Evolutionary conservation across 2,797 vertebrate genomes (phyloP), one percentile per base, ranked within the genome.

Genomic region (Ciconia nigra): DNA sequence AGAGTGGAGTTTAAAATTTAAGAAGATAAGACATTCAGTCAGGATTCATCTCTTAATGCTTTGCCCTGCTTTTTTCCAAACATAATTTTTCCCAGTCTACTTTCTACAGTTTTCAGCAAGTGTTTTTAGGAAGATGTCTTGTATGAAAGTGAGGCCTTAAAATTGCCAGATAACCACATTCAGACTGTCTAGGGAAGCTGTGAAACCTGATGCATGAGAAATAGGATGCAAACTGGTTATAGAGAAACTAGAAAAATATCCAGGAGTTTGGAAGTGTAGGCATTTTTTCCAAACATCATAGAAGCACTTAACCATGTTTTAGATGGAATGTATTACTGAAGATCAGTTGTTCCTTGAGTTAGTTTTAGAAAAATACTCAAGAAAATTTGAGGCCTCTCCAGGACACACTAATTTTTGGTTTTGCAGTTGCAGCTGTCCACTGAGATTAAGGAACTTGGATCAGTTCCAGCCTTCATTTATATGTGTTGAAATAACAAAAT

Each of bases 391-490:
- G 87, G 55, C 78, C 62, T 89, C 72, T 90, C 89, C 63, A 87
- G 91, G 94, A 97, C 93, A 97, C 94, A 94, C 63, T 95, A 41
- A 94, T 89, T 94, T 95, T 93, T 81, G 76, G 11, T 44, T 96
- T 95, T 87, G 42, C 82, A 61, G 62, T 90, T 94, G 93, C 96
- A 97, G 96, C 96, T 97, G 96, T 91, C 85, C 74, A 73, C 71
- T 86, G 80, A 90, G 94, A 91, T 96, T 96, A 96, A 82, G 90
- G 82, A 90, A 80, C 15, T 54, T 92, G 92, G 74, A 90, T 71
- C 6, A 13, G 21, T 86, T 92, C 90, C 94, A 93, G 10, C 2
- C 24, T 79, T 84, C 89, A 58, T 93, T 92, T 94, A 92, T 42
- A 89, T 9, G 0, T 41, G 33, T 42, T n/a, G 59, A 93, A 94